Evolutionary conservation across 92 coral and sea anemone species (phyloP), one percentile per base, ranked within the genome.

Genomic region (Zoanthus sociatus): DNA sequence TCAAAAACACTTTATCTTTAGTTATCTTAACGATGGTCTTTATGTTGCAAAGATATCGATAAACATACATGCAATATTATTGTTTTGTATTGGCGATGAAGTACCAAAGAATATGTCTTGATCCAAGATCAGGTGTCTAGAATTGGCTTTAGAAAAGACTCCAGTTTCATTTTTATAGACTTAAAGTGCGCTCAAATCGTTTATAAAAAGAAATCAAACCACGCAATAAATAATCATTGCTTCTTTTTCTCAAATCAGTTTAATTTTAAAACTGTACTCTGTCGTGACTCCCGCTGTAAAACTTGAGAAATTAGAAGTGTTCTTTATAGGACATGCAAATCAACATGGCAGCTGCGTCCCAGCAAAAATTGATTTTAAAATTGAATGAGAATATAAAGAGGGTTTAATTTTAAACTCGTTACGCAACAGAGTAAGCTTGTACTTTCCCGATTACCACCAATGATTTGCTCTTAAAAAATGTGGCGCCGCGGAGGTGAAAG

Each of bases 401-500:
- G 66, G 17, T 5, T 60, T 13, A 14, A 58, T 16, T 18, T 13
- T 3, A 17, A 63, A 63, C 5, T 17, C n/a, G 26, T 63, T 63
- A 63, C 21, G 3, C 4, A 17, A 60, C 17, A 6, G 1, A 15
- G 20, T 5, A 60, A 54, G 58, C 17, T 14, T n/a, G n/a, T 18
- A 15, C 14, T 42, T 64, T 1, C 18, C 11, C 17, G 37, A 21
- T 4, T 18, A 9, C 37, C 9, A 6, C 9, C 17, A 42, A 48
- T 79, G 55, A n/a, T 63, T 79, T 64, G 17, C 10, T 37, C 73
- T 63, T 32, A 73, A 33, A 33, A 79, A 18, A 37, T 37, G 63
- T 10, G 75, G 75, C 76, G 85, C 85, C 85, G 47, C 6, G 1
- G 74, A 66, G 85, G 85, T 47, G 85, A 66, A 79, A 18, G 73